Evolutionary conservation across 2,888 invertebrate genomes (phyloP).

Genomic region (Galeruca laticollis): DNA sequence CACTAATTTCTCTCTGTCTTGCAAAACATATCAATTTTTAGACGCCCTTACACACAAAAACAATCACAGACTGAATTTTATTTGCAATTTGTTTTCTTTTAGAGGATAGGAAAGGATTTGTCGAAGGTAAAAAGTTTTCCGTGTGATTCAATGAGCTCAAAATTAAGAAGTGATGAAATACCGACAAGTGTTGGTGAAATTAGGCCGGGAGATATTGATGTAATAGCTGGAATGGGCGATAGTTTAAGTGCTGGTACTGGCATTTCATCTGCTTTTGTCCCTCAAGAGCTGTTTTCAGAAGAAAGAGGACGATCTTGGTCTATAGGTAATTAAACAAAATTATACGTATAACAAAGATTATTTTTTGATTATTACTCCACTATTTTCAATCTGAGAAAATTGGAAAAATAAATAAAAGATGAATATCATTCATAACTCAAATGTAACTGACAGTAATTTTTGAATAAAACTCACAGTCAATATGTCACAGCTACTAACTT

Average conservation of each 20-base stretch:
- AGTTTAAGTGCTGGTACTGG: conserved; percentile 79
- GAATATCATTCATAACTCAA: too few relatives aligned
- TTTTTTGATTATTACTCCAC: too few relatives aligned
- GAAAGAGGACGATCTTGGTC: conserved; percentile 56
- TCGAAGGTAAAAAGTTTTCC: conserved; percentile 66
- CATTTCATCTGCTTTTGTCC: conserved; percentile 66
- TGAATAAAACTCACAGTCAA: too few relatives aligned
- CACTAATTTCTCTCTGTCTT: too few relatives aligned
- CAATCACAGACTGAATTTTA: too few relatives aligned
- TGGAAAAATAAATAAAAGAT: too few relatives aligned
- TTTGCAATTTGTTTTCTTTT: conserved; percentile 10
- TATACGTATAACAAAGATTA: not conserved
- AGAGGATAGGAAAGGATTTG: conserved; percentile 35
- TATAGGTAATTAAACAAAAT: conserved; percentile 43
- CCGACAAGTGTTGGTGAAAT: conserved; percentile 76
- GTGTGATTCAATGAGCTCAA: conserved; percentile 63
- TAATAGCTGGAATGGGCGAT: conserved; percentile 79
- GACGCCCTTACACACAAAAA: too few relatives aligned
- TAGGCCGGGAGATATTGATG: conserved; percentile 77
- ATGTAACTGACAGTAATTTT: too few relatives aligned
- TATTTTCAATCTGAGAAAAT: too few relatives aligned
- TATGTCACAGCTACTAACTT: too few relatives aligned
- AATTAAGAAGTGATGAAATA: conserved; percentile 58
- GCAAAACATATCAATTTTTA: too few relatives aligned
- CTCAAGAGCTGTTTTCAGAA: conserved; percentile 44